These are phyloP conservation scores for Coelinius sp. DNA, from an alignment of 2,888 invertebrate genomes.

Conservation along the genomic window DNA sequence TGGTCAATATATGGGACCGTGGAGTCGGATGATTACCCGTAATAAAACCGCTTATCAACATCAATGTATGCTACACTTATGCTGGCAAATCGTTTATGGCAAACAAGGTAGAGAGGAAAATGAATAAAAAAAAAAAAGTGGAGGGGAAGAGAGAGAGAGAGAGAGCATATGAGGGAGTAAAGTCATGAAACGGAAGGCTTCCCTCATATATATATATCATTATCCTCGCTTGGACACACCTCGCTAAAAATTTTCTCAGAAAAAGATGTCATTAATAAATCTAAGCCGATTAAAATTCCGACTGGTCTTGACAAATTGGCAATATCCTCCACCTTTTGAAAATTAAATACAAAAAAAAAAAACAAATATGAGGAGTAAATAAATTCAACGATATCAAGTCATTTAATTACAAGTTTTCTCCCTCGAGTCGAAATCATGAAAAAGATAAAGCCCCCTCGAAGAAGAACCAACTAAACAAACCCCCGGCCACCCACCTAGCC, in stretches of 20 bases:
- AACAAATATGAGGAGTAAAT: background rate
- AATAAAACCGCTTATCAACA: constrained; percentile 27
- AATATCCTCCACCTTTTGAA: background rate
- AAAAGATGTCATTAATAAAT: constrained; percentile 23
- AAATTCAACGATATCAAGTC: background rate
- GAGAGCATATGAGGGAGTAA: background rate
- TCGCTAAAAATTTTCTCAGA: constrained; percentile 22
- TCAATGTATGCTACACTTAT: constrained; percentile 23
- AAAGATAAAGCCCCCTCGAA: background rate
- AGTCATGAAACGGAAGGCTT: constrained; percentile 23
- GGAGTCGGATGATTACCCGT: constrained; percentile 12
- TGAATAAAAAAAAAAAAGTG: background rate
- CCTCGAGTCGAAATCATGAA: too few species aligned
- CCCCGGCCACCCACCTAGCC: constrained; percentile 22
- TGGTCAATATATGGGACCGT: constrained; percentile 18
- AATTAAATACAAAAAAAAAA: background rate
- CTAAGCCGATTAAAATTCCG: constrained; percentile 25
- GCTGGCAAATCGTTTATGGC: constrained; percentile 24
- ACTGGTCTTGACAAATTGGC: constrained; percentile 17
- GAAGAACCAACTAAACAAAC: background rate
- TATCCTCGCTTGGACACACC: constrained; percentile 20
- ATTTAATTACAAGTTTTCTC: constrained; percentile 1
- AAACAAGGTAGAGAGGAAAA: constrained; percentile 8
- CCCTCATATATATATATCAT: constrained; percentile 21
- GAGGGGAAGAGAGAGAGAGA: background rate